These are phyloP conservation scores for Murina feae DNA, from an alignment of 2,113 vertebrate species.

Conservation along the genomic window DNA sequence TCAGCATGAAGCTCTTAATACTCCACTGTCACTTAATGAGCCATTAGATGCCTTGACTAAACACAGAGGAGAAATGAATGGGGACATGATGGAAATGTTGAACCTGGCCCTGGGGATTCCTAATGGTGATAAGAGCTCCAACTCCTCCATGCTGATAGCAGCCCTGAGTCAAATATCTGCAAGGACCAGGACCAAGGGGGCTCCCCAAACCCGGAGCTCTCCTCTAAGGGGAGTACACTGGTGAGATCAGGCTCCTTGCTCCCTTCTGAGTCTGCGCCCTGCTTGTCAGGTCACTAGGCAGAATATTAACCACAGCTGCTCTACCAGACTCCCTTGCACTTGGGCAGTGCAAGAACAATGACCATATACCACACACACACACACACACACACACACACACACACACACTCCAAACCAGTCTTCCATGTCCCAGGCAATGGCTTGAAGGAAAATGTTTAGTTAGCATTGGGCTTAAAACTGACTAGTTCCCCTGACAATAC, in stretches of 20 bases:
- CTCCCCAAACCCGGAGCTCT: not conserved
- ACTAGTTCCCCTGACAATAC: fast-evolving
- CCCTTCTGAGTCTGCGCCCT: not conserved
- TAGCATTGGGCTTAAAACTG: not conserved
- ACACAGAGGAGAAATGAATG: too few species aligned
- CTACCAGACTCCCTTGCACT: not conserved
- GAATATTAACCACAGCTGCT: not conserved
- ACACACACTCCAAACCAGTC: not conserved
- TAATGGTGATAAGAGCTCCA: not conserved
- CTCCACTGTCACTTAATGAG: not conserved
- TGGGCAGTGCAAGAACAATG: too few species aligned
- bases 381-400: not conserved
- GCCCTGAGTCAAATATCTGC: not conserved
- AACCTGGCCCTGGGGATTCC: not conserved
- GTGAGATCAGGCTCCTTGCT: not conserved
- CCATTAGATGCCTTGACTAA: not conserved
- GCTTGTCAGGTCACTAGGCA: not conserved
- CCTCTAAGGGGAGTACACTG: not conserved
- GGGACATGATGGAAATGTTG: not conserved
- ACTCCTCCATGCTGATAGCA: not conserved
- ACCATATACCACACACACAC: not conserved
- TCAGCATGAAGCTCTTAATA: fast-evolving
- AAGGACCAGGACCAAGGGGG: not conserved
- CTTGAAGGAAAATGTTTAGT: too few species aligned
- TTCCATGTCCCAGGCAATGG: not conserved